These are phyloP conservation scores for Drosophila bipectinata DNA, from an alignment of 1,140 invertebrate species.

Conservation along the genomic window DNA sequence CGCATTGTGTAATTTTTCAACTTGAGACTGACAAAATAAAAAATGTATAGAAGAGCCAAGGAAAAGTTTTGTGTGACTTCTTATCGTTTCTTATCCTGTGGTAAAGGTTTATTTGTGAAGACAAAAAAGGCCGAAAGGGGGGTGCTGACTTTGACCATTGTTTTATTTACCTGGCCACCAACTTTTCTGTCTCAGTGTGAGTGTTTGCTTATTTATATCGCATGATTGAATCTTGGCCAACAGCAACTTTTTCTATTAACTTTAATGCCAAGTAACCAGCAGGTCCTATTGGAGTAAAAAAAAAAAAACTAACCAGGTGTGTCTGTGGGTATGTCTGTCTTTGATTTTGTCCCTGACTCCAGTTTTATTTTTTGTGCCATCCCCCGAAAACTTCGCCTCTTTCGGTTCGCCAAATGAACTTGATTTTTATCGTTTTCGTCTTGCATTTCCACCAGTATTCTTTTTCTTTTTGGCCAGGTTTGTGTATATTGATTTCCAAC, in stretches of 20 bases:
- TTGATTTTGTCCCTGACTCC: constrained; percentile 37
- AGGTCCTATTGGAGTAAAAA: constrained; percentile 10
- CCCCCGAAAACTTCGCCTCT: constrained; percentile 18
- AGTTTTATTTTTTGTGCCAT: constrained; percentile 18
- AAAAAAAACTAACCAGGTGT: constrained; percentile 56
- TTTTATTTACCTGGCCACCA: constrained; percentile 75
- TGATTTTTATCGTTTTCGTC: constrained; percentile 76
- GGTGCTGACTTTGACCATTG: constrained; percentile 64
- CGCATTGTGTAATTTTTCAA: constrained; percentile 82
- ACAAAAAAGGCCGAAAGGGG: constrained; percentile 20
- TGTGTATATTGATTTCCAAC: constrained; percentile 72
- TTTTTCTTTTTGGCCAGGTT: not conserved
- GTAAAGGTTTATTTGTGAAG: constrained; percentile 26
- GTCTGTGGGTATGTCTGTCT: constrained; percentile 26
- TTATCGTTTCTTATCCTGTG: constrained; percentile 68
- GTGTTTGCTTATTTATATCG: constrained; percentile 76
- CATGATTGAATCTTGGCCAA: constrained; percentile 82
- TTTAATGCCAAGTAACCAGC: constrained; percentile 71
- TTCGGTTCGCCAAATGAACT: constrained; percentile 73
- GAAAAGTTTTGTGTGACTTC: constrained; percentile 74
- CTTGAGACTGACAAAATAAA: constrained; percentile 49
- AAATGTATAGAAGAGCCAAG: constrained; percentile 20
- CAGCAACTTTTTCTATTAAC: constrained; percentile 82
- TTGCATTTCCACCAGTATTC: constrained; percentile 15
- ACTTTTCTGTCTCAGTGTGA: constrained; percentile 36